phyloP scores from a whole-genome alignment of 2,113 vertebrate species.

The Spea bombifrons region DNA sequence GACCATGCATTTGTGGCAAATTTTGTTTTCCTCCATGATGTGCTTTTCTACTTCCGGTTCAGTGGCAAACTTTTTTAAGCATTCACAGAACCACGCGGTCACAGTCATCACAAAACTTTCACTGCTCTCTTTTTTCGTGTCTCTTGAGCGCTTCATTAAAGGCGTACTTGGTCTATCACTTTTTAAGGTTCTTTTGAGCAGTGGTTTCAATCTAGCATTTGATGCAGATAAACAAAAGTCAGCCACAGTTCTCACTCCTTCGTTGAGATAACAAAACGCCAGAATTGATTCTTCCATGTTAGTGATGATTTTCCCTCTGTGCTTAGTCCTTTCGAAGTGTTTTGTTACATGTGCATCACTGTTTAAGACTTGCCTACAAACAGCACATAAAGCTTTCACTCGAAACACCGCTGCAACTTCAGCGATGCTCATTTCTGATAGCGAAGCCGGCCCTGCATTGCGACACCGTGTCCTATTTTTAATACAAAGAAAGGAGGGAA shows the following conservation, averaged over 20 bases:
- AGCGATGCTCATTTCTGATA: conserved; percentile 76
- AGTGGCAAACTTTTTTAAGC: conserved; percentile 71
- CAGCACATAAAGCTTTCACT: conserved; percentile 73
- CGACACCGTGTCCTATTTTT: conserved; percentile 80
- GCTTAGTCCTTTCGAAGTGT: conserved; percentile 70
- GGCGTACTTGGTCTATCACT: background rate
- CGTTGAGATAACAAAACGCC: conserved; percentile 74
- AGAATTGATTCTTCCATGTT: conserved; percentile 79
- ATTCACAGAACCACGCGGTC: conserved; percentile 86
- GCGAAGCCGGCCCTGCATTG: conserved; percentile 79
- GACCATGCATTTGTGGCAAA: conserved; percentile 89
- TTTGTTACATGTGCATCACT: conserved; percentile 61
- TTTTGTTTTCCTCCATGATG: conserved; percentile 81
- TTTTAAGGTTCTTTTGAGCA: conserved; percentile 62
- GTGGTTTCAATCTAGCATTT: conserved; percentile 53
- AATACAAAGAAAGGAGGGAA: background rate
- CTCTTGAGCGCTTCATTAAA: conserved; percentile 65
- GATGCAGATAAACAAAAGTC: conserved; percentile 46
- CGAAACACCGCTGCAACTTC: conserved; percentile 79
- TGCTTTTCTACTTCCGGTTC: conserved; percentile 81
- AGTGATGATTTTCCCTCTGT: conserved; percentile 67
- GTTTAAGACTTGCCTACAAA: conserved; percentile 74
- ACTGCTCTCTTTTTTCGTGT: conserved; percentile 48
- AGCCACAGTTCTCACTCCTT: conserved; percentile 62
- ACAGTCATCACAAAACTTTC: background rate